Conservation (phyloP, 2,797 vertebrate genomes). For the Pangasius djambal region DNA sequence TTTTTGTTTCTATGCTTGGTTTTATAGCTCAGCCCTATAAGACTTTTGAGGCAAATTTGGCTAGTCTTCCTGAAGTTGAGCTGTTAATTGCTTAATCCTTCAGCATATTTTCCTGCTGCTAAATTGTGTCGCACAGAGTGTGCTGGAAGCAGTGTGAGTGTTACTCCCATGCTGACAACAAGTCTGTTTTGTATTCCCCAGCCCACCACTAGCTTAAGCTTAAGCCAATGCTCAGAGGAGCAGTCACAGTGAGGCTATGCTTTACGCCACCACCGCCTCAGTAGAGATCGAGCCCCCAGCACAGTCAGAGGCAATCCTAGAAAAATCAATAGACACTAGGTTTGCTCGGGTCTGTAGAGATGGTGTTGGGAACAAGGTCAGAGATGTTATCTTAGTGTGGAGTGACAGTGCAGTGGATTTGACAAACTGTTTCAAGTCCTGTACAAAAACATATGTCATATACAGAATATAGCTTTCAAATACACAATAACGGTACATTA, state of each 20-base stretch:
- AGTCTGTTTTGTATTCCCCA: constrained; percentile 32
- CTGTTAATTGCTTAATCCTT: constrained; percentile 14
- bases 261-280: constrained; percentile 33
- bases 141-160: background rate
- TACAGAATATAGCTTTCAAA: background rate
- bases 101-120: constrained; percentile 1
- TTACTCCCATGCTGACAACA: constrained; percentile 28
- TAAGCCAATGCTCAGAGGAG: constrained; percentile 34
- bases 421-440: constrained; percentile 29
- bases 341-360: constrained; percentile 44
- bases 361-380: constrained; percentile 56
- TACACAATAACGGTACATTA: background rate
- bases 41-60: background rate
- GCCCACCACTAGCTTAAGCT: constrained; percentile 47
- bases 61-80: background rate
- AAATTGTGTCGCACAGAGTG: constrained; percentile 6
- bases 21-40: background rate
- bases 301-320: constrained; percentile 41
- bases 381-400: constrained; percentile 48
- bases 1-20: background rate
- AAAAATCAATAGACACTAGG: constrained; percentile 50
- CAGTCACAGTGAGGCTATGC: constrained; percentile 23
- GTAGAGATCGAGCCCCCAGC: constrained; percentile 24
- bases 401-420: constrained; percentile 50
- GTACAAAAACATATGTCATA: background rate